Evolutionary conservation across 1,140 invertebrate species (phyloP).

Genomic region (Drosophila navojoa): DNA sequence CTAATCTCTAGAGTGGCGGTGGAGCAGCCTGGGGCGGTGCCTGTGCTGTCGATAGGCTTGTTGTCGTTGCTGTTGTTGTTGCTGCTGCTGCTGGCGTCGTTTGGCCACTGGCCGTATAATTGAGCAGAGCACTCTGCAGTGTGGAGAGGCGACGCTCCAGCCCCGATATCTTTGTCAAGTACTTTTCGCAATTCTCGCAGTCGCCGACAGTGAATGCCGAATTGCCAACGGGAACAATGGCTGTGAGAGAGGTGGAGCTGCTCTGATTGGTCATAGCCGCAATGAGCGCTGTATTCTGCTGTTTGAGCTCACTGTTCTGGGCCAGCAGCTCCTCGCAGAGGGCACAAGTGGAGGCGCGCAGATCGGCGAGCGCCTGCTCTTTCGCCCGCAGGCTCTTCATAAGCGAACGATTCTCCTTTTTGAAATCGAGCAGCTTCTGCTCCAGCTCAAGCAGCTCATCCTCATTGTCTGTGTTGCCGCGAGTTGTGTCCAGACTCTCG

Average conservation of each 20-base stretch:
- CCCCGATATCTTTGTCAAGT: slow-evolving; percentile 1
- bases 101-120: background rate
- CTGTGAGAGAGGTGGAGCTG: background rate
- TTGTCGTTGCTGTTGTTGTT: background rate
- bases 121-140: slow-evolving; percentile 12
- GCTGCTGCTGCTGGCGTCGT: too few species aligned
- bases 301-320: slow-evolving; percentile 42
- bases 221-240: background rate
- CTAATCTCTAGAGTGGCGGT: background rate
- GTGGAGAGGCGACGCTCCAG: slow-evolving; percentile 24
- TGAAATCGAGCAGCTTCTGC: slow-evolving; percentile 63
- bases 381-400: slow-evolving; percentile 21
- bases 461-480: slow-evolving; percentile 30
- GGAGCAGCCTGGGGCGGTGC: too few species aligned
- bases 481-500: slow-evolving; percentile 19
- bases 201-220: background rate
- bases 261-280: slow-evolving; percentile 14
- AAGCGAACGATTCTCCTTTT: slow-evolving; percentile 63
- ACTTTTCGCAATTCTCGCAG: slow-evolving; percentile 33
- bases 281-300: slow-evolving; percentile 33
- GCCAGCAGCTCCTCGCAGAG: slow-evolving; percentile 35
- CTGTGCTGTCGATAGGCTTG: background rate
- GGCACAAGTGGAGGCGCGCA: slow-evolving; percentile 30
- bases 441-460: slow-evolving; percentile 72
- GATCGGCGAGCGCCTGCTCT: slow-evolving; percentile 43